These are phyloP conservation scores for Corythornis vintsioides DNA, from an alignment of 2,113 vertebrate species.

Conservation along the genomic window DNA sequence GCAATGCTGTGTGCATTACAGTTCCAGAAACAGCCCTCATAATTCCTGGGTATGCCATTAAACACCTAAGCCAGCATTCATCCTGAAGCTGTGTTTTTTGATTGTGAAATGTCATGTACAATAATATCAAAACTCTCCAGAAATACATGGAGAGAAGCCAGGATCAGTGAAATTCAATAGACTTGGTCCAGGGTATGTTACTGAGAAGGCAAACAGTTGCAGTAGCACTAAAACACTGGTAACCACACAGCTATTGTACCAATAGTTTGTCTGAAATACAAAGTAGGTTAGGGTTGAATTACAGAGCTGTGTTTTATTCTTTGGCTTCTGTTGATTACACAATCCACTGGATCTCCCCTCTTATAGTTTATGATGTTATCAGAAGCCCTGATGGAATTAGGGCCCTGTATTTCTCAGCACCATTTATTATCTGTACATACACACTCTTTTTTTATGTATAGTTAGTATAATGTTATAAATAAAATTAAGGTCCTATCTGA, in stretches of 20 bases:
- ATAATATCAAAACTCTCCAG: neutral
- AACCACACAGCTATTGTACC: neutral
- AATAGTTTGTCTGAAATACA: neutral
- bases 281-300: neutral
- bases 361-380: neutral
- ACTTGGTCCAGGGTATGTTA: neutral
- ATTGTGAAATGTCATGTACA: neutral
- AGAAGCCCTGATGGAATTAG: neutral
- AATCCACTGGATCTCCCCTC: neutral
- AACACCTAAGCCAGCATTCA: conserved; percentile 1
- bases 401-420: neutral
- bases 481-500: neutral
- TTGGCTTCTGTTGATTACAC: neutral
- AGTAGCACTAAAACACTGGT: neutral
- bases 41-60: neutral
- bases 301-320: neutral
- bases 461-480: neutral
- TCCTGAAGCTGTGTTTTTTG: neutral
- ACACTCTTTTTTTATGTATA: neutral
- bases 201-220: neutral
- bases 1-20: neutral
- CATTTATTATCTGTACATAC: neutral
- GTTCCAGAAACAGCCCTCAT: conserved; percentile 13
- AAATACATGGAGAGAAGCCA: neutral
- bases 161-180: neutral